phyloP scores from a whole-genome alignment of 2,113 vertebrate genomes.

The Xenopus laevis region DNA sequence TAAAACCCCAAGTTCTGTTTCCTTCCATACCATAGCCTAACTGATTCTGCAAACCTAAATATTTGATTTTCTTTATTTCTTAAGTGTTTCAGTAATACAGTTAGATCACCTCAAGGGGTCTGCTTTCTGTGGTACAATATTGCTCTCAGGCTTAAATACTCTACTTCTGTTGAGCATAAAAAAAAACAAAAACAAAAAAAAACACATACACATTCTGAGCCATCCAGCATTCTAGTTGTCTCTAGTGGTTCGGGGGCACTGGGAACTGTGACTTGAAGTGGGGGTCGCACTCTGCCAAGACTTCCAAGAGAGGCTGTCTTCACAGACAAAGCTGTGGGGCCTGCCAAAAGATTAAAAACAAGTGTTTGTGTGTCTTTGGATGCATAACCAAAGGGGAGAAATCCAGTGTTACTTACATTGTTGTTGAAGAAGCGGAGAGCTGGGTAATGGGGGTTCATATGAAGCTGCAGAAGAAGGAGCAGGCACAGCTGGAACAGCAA shows the following conservation, averaged over 20 bases:
- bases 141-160: no score
- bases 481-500: conserved; percentile 83
- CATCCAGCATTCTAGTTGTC: conserved; percentile 89
- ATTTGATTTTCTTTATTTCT: no score
- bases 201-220: conserved; percentile 88
- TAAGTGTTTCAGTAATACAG: no score
- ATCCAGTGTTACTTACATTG: conserved; percentile 66
- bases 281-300: conserved; percentile 83
- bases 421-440: conserved; percentile 86
- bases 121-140: no score
- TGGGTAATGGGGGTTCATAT: conserved; percentile 84
- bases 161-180: no score
- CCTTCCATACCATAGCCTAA: no score
- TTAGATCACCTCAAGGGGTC: no score
- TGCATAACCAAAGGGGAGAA: neutral
- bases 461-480: conserved; percentile 53
- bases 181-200: neutral
- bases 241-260: conserved; percentile 90
- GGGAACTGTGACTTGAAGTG: conserved; percentile 88
- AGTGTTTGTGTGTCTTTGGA: no score
- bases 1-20: no score
- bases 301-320: conserved; percentile 96
- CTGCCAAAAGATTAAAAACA: neutral
- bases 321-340: conserved; percentile 74
- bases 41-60: no score